Evolutionary conservation across 2,888 invertebrate genomes (phyloP).

Genomic region (Dolichomitus sp.): DNA sequence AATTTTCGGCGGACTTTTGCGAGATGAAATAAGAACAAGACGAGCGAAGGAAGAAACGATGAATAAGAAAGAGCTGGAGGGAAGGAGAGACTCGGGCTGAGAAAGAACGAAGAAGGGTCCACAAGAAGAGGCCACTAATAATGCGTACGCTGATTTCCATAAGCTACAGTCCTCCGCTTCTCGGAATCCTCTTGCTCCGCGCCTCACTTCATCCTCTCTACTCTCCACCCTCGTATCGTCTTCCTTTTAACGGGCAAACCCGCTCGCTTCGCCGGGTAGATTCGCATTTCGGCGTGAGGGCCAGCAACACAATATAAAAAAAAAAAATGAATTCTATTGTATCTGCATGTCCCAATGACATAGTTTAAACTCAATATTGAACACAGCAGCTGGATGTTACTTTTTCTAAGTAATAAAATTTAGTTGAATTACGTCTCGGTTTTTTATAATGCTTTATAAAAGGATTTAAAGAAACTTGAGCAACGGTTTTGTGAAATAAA

Average conservation of each 20-base stretch:
- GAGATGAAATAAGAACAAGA: not conserved
- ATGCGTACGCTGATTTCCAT: constrained; percentile 77
- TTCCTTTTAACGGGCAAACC: constrained; percentile 61
- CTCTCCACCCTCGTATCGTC: constrained; percentile 42
- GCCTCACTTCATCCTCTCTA: constrained; percentile 42
- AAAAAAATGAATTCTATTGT: too few species aligned
- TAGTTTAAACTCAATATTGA: too few species aligned
- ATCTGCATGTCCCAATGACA: too few species aligned
- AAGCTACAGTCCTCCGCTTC: constrained; percentile 74
- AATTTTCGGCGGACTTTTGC: constrained; percentile 7
- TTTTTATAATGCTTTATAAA: too few species aligned
- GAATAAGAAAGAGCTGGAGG: constrained; percentile 30
- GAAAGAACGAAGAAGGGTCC: constrained; percentile 61
- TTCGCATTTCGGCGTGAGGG: constrained; percentile 55
- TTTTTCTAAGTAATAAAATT: too few species aligned
- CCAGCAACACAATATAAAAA: constrained; percentile 39
- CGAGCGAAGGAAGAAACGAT: constrained; percentile 11
- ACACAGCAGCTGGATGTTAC: too few species aligned
- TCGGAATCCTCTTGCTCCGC: constrained; percentile 67
- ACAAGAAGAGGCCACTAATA: constrained; percentile 69
- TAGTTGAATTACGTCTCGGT: too few species aligned
- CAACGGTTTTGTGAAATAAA: too few species aligned
- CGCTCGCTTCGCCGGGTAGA: constrained; percentile 38
- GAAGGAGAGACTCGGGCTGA: constrained; percentile 44
- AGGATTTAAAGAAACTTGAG: too few species aligned